phyloP scores from a whole-genome alignment of 2,888 invertebrate genomes.

The Yponomeuta cagnagella region DNA sequence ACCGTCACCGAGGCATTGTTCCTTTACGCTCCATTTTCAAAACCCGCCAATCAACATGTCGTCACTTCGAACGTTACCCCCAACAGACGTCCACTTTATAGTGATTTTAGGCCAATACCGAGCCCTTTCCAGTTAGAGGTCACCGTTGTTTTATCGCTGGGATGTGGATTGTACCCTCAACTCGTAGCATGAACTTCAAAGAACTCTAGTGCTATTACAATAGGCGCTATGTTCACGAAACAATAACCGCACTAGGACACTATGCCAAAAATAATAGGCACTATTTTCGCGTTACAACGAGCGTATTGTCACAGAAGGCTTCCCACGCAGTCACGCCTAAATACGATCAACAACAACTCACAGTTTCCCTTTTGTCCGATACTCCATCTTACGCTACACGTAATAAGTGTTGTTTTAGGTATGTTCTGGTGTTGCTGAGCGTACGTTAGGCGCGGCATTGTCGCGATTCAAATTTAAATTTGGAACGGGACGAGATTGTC shows the following conservation, averaged over 20 bases:
- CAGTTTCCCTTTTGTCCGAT: neutral
- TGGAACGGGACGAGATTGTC: neutral
- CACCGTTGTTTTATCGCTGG: neutral
- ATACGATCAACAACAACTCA: neutral
- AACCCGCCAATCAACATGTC: slow-evolving; percentile 1
- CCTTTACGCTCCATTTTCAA: neutral
- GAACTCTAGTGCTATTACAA: neutral
- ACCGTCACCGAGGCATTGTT: neutral
- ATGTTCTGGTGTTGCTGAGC: neutral
- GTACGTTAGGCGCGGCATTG: neutral
- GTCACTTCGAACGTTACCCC: neutral
- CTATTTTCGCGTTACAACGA: neutral
- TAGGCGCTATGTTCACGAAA: neutral
- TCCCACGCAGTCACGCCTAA: neutral
- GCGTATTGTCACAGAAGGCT: neutral
- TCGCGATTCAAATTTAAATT: slow-evolving; percentile 3
- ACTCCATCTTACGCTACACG: neutral
- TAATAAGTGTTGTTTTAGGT: neutral
- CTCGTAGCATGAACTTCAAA: neutral
- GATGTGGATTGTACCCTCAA: neutral
- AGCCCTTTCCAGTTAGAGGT: neutral
- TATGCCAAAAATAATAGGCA: neutral
- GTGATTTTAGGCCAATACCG: neutral
- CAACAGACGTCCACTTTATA: neutral
- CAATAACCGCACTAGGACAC: neutral